Evolutionary conservation across 2,113 vertebrate genomes (phyloP).

Genomic region (Tragulus kanchil): DNA sequence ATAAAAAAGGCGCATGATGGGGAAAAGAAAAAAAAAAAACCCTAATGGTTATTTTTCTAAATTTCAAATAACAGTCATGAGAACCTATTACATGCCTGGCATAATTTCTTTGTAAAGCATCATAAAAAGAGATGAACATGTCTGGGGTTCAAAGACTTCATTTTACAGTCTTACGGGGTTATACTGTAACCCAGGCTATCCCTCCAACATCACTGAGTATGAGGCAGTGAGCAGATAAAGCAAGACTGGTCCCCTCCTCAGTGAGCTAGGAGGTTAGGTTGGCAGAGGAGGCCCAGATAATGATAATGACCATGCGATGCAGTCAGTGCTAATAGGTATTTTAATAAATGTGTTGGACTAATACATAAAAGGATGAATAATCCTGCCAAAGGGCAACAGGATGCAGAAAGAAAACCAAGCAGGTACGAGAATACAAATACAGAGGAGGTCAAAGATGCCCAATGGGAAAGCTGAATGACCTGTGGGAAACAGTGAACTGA

Average conservation of each 20-base stretch:
- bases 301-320: not conserved
- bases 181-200: not conserved
- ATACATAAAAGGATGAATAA: not conserved
- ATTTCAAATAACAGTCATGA: not conserved
- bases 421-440: not conserved
- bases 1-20: too few species aligned
- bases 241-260: not conserved
- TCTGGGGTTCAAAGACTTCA: not conserved
- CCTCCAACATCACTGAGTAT: not conserved
- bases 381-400: not conserved
- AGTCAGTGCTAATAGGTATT: not conserved
- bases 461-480: not conserved
- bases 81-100: not conserved
- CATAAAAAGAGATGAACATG: not conserved
- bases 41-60: not conserved
- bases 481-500: not conserved
- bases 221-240: not conserved
- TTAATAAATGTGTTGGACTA: not conserved
- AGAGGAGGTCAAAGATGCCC: not conserved
- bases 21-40: too few species aligned
- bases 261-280: not conserved
- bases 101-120: conserved; percentile 17
- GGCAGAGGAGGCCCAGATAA: not conserved
- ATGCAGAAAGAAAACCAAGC: not conserved
- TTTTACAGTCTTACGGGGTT: not conserved